Evolutionary conservation across 2,888 invertebrate species (phyloP), one percentile per base, ranked within the genome.

Genomic region (Caenorhabditis drosophilae): DNA sequence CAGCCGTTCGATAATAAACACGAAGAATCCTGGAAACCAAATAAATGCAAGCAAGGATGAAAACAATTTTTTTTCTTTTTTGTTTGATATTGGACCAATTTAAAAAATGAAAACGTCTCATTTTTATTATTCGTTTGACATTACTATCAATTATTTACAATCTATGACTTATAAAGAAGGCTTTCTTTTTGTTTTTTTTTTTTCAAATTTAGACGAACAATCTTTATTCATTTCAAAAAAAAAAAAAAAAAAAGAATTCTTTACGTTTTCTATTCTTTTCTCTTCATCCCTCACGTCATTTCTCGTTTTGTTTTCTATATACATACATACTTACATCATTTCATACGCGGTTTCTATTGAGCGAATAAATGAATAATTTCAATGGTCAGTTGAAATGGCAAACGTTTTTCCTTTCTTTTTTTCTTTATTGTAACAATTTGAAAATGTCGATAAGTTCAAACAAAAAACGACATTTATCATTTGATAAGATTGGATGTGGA

Each of bases 331-430:
- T 57, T 57, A 44, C 52, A 57, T 57, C 57, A 38, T 56, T 57
- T 50, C 57, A 44, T 57, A 63, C 63, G 57, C 63, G 63, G 63
- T 62, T 56, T 54, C 60, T 54, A 60, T 56, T 53, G 49, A 62
- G 62, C 62, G 62, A 62, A 62, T 62, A 62, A 62, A 62, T 31
- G 31, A 31, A 31, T 12, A 31, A 12, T 9, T 31, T 62, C 49
- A 49, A 31, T 31, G 7, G 31, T 31, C 31, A 31, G 31, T 31
- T 12, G 31, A 12, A 31, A 31, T n/a, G n/a, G n/a, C n/a, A n/a
- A n/a, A n/a, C n/a, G n/a, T n/a, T n/a, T n/a, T n/a, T n/a, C n/a
- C n/a, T n/a, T n/a, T n/a, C n/a, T n/a, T n/a, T n/a, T n/a, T 54
- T 54, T 48, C 45, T 27, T 47, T 26, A 47, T 34, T 60, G 54